A percentile compares a stretch with the other conserved stretches of the same genome.
Conservation (phyloP, 1,140 invertebrate genomes). For the Ladona fulva region DNA sequence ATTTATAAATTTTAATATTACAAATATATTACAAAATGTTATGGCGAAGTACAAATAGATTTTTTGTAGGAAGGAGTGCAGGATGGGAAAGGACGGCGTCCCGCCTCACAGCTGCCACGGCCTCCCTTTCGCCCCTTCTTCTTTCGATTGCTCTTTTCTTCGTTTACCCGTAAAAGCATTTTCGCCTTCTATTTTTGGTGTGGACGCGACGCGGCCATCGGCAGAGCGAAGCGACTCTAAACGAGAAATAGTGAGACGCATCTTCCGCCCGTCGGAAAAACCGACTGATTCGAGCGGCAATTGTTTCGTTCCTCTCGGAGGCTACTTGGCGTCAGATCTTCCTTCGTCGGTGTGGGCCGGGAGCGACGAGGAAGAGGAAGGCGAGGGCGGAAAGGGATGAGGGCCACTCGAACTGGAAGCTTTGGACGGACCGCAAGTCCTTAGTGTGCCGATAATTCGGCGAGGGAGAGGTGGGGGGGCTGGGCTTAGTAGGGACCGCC, state of each 20-base stretch:
- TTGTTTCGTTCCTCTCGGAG: too few species aligned
- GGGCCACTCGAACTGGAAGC: background rate
- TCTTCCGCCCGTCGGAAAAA: too few species aligned
- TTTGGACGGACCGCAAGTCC: background rate
- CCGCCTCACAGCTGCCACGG: too few species aligned
- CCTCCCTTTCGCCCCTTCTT: too few species aligned
- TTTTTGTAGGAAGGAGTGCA: background rate
- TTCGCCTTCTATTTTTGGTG: too few species aligned
- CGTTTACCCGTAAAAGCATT: too few species aligned
- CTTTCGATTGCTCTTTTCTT: too few species aligned
- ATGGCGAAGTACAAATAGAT: background rate
- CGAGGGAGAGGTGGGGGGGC: background rate
- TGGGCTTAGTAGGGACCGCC: conserved; percentile 27
- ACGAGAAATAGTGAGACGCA: too few species aligned
- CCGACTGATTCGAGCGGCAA: too few species aligned
- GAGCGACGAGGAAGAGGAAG: background rate
- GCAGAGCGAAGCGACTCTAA: too few species aligned
- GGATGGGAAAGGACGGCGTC: background rate
- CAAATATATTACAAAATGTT: conserved; percentile 2
- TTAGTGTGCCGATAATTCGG: background rate
- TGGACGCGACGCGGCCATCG: too few species aligned
- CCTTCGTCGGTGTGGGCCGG: background rate
- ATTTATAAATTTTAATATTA: conserved; percentile 10
- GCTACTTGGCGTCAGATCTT: too few species aligned
- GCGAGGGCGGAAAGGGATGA: background rate